Evolutionary conservation across 2,113 vertebrate species (phyloP).

Genomic region (Hylia prasina): DNA sequence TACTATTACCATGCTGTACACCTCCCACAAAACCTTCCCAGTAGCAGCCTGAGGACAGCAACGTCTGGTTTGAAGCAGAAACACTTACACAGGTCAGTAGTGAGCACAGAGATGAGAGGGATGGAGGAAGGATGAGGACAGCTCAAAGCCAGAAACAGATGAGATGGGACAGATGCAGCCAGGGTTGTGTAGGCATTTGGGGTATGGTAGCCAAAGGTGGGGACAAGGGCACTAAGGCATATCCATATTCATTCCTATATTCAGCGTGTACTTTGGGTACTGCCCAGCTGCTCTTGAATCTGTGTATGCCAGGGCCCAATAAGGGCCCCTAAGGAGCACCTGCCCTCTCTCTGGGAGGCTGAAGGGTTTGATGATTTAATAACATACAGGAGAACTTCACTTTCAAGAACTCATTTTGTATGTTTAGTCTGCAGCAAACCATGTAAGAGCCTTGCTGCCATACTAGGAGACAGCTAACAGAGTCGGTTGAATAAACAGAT

Average conservation of each 20-base stretch:
- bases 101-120: neutral
- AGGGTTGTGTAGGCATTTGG: neutral
- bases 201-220: neutral
- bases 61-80: rapidly evolving
- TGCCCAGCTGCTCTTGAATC: neutral
- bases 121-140: neutral
- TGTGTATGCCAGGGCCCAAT: neutral
- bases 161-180: neutral
- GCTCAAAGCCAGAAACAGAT: neutral
- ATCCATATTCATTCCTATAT: neutral
- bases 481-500: neutral
- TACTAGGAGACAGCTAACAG: neutral
- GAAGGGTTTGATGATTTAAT: neutral
- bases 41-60: neutral
- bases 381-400: neutral
- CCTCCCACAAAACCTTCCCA: neutral
- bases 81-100: neutral
- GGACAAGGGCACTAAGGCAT: too few species aligned
- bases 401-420: neutral
- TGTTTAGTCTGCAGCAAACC: neutral
- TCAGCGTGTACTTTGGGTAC: neutral
- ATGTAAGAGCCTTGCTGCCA: neutral
- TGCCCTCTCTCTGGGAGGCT: neutral
- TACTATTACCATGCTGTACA: neutral
- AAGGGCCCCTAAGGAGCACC: neutral